Evolutionary conservation across 2,113 vertebrate genomes (phyloP).

Genomic region (Craseonycteris thonglongyai): DNA sequence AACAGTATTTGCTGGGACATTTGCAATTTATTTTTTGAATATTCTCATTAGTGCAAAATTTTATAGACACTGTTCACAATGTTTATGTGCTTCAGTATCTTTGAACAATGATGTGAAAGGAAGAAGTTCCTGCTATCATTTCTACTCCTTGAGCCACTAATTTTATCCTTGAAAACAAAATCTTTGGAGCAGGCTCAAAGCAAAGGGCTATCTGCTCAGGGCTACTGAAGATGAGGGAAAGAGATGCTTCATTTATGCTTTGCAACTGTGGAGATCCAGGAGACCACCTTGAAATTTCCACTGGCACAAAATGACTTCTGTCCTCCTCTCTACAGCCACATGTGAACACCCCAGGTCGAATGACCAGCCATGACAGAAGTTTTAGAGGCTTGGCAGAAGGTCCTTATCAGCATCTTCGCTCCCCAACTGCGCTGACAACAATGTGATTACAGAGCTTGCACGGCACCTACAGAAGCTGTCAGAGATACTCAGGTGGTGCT

Average conservation of each 20-base stretch:
- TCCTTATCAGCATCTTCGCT: background rate
- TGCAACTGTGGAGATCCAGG: background rate
- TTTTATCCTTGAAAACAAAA: background rate
- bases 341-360: background rate
- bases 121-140: background rate
- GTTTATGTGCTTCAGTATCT: background rate
- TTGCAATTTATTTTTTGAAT: background rate
- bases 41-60: background rate
- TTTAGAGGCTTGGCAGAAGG: background rate
- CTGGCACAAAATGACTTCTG: background rate
- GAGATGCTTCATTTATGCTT: background rate
- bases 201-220: background rate
- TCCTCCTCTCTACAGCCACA: rapidly evolving
- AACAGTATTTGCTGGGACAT: background rate
- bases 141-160: background rate
- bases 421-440: rapidly evolving
- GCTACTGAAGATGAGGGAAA: background rate
- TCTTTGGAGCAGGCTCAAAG: background rate
- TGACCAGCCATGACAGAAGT: background rate
- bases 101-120: background rate
- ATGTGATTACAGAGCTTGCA: background rate
- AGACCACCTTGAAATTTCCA: background rate
- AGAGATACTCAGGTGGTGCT: background rate
- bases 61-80: background rate
- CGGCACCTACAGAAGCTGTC: background rate